Conservation (phyloP, 2,888 invertebrate genomes). For the Odontomyia ornata region DNA sequence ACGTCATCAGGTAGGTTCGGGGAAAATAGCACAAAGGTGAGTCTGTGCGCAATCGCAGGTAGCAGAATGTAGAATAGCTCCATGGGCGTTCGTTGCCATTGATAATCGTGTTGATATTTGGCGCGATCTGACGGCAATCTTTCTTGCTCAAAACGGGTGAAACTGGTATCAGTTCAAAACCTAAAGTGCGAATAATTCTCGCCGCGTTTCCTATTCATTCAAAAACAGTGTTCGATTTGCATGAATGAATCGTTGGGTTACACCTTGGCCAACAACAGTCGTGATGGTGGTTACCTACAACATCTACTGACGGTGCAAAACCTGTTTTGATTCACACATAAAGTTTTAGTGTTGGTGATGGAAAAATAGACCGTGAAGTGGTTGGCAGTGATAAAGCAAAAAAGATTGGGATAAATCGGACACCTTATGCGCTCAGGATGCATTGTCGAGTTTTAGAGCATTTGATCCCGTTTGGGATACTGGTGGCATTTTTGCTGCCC, state of each 20-base stretch:
- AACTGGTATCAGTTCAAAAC: not conserved
- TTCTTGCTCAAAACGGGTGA: conserved; percentile 2
- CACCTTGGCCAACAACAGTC: not conserved
- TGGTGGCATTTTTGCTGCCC: conserved; percentile 51
- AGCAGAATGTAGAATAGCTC: not conserved
- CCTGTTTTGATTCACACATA: conserved; percentile 13
- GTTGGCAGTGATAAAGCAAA: not conserved
- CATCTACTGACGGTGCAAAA: conserved; percentile 11
- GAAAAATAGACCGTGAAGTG: not conserved
- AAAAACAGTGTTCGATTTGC: conserved; percentile 11
- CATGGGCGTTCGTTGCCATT: not conserved
- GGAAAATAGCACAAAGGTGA: conserved; percentile 20
- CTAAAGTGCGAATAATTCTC: not conserved
- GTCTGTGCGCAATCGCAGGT: conserved; percentile 23
- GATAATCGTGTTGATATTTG: not conserved
- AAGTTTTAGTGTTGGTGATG: not conserved
- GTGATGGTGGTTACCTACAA: conserved; percentile 15
- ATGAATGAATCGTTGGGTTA: conserved; percentile 19
- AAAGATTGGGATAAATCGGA: not conserved
- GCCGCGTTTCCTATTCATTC: not conserved
- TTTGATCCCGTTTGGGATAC: not conserved
- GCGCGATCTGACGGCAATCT: not conserved
- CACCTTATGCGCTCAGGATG: not conserved
- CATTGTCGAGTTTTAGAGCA: not conserved
- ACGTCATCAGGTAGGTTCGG: conserved; percentile 15